Conservation (phyloP, 2,888 invertebrate species). For the Rhimphoctona megacephalus region DNA sequence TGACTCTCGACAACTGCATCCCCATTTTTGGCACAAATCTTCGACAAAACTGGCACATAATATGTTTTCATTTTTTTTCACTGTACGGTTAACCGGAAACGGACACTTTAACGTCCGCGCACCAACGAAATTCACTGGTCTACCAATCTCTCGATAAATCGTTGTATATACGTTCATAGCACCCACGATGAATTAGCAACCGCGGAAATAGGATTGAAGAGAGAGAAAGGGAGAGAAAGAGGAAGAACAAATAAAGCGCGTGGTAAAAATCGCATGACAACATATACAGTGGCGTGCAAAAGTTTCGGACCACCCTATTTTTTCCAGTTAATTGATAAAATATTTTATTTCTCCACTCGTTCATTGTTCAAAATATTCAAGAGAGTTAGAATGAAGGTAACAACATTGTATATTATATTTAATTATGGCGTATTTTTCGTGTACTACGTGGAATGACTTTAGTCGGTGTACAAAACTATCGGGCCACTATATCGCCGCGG, state of each 20-base stretch:
- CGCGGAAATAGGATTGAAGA: conserved; percentile 22
- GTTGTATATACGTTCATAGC: neutral
- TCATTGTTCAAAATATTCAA: too few species aligned
- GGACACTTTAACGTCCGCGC: conserved; percentile 25
- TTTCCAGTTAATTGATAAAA: neutral
- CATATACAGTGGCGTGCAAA: too few species aligned
- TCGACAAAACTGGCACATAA: conserved; percentile 18
- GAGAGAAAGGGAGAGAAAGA: conserved; percentile 37
- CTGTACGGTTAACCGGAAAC: conserved; percentile 22
- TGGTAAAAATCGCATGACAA: conserved; percentile 41
- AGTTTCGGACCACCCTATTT: too few species aligned
- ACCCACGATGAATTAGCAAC: neutral
- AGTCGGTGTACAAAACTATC: too few species aligned
- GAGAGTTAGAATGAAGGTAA: too few species aligned
- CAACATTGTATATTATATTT: too few species aligned
- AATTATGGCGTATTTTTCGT: too few species aligned
- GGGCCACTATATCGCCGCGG: too few species aligned
- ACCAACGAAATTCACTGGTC: conserved; percentile 34
- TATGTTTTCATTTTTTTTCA: neutral
- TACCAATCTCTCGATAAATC: conserved; percentile 20
- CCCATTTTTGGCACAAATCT: conserved; percentile 7
- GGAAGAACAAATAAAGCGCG: conserved; percentile 21
- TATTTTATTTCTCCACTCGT: too few species aligned
- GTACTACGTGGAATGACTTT: too few species aligned
- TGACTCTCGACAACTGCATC: neutral